Base-by-base conservation (phyloP, 2,888 invertebrate species). In the Dolichopus griseipennis region DNA sequence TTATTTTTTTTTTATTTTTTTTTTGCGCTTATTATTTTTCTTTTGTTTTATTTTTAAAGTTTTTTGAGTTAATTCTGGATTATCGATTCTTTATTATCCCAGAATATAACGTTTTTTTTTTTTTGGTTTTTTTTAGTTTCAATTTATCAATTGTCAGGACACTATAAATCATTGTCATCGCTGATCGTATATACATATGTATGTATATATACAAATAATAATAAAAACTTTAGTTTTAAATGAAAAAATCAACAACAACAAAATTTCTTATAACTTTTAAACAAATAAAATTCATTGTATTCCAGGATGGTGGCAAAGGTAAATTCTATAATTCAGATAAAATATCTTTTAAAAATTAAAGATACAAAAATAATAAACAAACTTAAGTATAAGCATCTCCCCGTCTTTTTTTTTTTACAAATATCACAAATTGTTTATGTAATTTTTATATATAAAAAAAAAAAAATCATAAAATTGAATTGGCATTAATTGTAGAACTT, bases 151-250 rank as follows among this genome's bases (percentile, higher is more conserved):
- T 52, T 52, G 52, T 52, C 52, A 52, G 52, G 52, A 52, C 18
- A 52, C 52, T 52, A 52, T 52, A 52, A 52, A 52, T 52, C 52
- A 52, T 52, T 52, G 52, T 52, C 52, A 52, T 52, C 52, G 52
- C 15, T 52, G 52, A 6, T 52, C 18, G 52, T 52, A 52, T 15
- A 15, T 15, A 43, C 9, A 9, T 34, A 34, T 34, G 34, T 34
- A 34, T 34, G 5, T 7, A 9, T 7, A 34, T 34, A 34, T 37
- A 37, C 8, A 7, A 37, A 37, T 10, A 37, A 10, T 7, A 37
- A 37, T 37, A 37, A 37, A 37, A 10, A 5, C 4, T 10, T 10
- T 37, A 1, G 12, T 10, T 37, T 37, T 37, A 2, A 52, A 52
- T 52, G 41, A 41, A 41, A 41, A 41, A 41, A 41, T 4, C 41